Conservation (phyloP, 2,888 invertebrate species). For the Uropetala carovei region DNA sequence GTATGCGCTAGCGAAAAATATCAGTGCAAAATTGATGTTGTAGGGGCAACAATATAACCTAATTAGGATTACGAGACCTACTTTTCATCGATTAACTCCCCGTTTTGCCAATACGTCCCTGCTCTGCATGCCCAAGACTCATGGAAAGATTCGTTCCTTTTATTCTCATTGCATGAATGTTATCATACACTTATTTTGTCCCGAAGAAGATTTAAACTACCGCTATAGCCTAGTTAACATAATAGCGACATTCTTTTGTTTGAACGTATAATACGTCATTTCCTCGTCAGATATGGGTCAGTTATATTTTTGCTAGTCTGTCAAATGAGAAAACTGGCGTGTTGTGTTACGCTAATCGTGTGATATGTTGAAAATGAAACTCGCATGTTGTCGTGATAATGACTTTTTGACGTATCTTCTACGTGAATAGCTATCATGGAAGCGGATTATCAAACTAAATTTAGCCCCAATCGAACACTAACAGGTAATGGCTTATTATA, state of each 20-base stretch:
- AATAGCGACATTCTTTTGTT: slow-evolving; percentile 30
- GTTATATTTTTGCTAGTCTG: slow-evolving; percentile 61
- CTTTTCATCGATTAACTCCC: too few relatives aligned
- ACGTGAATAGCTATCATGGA: slow-evolving; percentile 67
- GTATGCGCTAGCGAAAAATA: too few relatives aligned
- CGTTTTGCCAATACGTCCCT: neutral
- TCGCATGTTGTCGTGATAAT: slow-evolving; percentile 26
- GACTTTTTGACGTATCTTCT: slow-evolving; percentile 16
- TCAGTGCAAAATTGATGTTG: too few relatives aligned
- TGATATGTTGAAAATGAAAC: slow-evolving; percentile 45
- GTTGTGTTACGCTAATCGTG: neutral
- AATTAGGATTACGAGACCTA: too few relatives aligned
- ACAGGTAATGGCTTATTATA: slow-evolving; percentile 67
- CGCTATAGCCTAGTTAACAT: neutral
- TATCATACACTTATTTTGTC: neutral
- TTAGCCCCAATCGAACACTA: slow-evolving; percentile 68
- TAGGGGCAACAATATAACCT: too few relatives aligned
- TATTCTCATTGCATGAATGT: neutral
- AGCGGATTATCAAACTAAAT: slow-evolving; percentile 68
- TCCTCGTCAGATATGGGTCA: slow-evolving; percentile 58
- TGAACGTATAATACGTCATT: slow-evolving; percentile 46
- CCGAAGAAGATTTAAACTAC: neutral
- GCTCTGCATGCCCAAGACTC: neutral
- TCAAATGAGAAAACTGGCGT: neutral
- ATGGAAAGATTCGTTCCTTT: neutral